Conservation (phyloP, 2,797 vertebrate genomes). For the Todus mexicanus region DNA sequence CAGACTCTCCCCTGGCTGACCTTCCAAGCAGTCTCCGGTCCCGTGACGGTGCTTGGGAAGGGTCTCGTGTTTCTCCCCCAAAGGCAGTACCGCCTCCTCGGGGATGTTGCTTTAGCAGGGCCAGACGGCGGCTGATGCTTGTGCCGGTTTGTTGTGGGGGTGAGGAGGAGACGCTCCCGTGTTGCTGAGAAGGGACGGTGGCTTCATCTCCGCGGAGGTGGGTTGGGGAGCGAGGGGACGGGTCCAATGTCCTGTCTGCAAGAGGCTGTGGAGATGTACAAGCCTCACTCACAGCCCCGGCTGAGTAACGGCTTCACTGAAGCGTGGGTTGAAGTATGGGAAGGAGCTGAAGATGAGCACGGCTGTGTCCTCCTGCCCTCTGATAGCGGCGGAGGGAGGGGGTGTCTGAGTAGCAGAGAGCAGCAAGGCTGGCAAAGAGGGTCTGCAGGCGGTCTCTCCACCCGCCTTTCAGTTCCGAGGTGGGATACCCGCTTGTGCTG, state of each 20-base stretch:
- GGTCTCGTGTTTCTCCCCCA: background rate
- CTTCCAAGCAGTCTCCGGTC: background rate
- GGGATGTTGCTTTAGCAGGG: too few species aligned
- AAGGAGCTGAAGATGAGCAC: background rate
- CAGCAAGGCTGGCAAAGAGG: background rate
- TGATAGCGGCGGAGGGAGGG: background rate
- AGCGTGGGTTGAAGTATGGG: background rate
- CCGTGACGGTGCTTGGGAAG: background rate
- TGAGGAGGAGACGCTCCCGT: background rate
- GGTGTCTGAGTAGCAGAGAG: background rate
- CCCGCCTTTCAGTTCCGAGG: background rate
- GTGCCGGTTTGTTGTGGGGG: background rate
- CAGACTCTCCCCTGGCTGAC: background rate
- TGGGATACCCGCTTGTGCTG: accelerated
- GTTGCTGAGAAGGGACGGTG: background rate
- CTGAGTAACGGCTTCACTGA: background rate
- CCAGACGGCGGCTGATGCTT: background rate
- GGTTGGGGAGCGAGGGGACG: background rate
- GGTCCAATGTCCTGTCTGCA: background rate
- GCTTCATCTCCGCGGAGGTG: background rate
- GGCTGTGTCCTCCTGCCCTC: background rate
- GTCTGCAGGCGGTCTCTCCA: background rate
- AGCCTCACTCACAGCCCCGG: background rate
- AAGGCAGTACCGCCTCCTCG: background rate
- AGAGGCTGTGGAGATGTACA: background rate